These are phyloP conservation scores for Dryobotodes eremita DNA, from an alignment of 2,888 invertebrate genomes.

Conservation along the genomic window DNA sequence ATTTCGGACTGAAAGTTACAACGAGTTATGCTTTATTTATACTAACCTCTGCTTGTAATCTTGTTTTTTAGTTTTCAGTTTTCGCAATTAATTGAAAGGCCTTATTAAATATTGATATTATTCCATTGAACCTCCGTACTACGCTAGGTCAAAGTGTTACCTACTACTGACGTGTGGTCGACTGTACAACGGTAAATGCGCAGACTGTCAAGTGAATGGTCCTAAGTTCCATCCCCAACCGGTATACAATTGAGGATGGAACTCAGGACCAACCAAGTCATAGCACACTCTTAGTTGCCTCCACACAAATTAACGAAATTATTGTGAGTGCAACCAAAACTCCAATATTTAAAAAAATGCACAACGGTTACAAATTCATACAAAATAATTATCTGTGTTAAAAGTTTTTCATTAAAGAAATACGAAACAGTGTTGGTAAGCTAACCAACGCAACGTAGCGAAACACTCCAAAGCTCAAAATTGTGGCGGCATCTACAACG, in stretches of 20 bases:
- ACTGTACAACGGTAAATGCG: not conserved
- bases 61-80: conserved; percentile 4
- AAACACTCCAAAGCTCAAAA: not conserved
- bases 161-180: not conserved
- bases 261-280: not conserved
- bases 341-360: not conserved
- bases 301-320: not conserved
- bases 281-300: not conserved
- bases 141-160: not conserved
- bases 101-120: not conserved
- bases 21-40: conserved; percentile 24
- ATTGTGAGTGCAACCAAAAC: not conserved
- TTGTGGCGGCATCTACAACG: not conserved
- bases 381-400: not conserved
- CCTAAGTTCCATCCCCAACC: not conserved
- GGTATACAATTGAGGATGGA: not conserved
- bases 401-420: not conserved
- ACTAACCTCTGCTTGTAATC: not conserved
- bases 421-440: not conserved
- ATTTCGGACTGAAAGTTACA: conserved; percentile 39
- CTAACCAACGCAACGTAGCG: not conserved
- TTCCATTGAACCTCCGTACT: not conserved
- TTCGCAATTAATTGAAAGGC: conserved; percentile 4
- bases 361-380: not conserved
- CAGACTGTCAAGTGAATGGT: not conserved